Percentiles rank a stretch among this genome's conserved stretches.
phyloP scores from a whole-genome alignment of 2,888 invertebrate genomes.

The Toxonevra muliebris region DNA sequence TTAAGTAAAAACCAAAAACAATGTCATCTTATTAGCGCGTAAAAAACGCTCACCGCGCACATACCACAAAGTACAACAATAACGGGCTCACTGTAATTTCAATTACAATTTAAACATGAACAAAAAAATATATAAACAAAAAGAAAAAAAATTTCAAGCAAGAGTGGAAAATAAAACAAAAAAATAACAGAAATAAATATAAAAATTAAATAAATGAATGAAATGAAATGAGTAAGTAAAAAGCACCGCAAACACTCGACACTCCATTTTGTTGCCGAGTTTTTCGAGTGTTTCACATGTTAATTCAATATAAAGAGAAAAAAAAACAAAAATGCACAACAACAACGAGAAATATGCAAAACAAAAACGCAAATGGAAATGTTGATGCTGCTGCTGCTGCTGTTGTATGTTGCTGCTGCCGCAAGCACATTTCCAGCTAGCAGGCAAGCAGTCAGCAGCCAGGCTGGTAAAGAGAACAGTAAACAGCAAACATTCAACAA shows the following conservation, averaged over 20 bases:
- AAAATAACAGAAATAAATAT: no score
- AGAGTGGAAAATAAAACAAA: no score
- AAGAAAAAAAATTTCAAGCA: no score
- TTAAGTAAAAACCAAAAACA: conserved; percentile 2
- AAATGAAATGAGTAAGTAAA: conserved; percentile 17
- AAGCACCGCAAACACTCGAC: conserved; percentile 15
- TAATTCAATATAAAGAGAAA: conserved; percentile 23
- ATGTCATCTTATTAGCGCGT: conserved; percentile 25
- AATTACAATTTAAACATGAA: conserved; percentile 30
- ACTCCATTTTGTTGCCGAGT: conserved; percentile 2
- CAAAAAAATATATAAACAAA: no score
- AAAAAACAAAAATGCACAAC: neutral
- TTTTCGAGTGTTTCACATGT: conserved; percentile 10
- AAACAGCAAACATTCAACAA: no score
- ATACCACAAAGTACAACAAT: conserved; percentile 7
- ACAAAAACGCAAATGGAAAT: neutral
- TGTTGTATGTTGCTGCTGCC: no score
- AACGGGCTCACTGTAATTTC: conserved; percentile 25
- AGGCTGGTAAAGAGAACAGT: neutral
- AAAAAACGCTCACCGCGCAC: neutral
- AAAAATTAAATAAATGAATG: neutral
- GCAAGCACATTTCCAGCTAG: no score
- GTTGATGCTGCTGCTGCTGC: no score
- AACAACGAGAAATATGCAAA: neutral
- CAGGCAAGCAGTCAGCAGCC: neutral